Conservation (phyloP, 2,888 invertebrate genomes). For the Dynastes grantii region DNA sequence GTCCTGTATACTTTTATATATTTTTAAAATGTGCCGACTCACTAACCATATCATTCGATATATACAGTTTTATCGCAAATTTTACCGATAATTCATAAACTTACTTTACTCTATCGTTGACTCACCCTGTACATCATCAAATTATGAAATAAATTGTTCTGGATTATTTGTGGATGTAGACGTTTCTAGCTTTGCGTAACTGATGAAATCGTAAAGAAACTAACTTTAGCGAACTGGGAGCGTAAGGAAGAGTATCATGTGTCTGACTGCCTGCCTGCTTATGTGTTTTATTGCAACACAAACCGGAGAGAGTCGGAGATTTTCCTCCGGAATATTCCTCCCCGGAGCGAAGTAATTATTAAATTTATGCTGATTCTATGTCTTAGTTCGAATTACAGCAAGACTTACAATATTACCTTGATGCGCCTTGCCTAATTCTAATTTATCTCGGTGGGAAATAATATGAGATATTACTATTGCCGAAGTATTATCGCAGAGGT, state of each 20-base stretch:
- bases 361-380: conserved; percentile 74
- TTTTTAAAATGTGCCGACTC: no score
- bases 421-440: conserved; percentile 71
- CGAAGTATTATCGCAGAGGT: conserved; percentile 46
- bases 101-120: no score
- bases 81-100: no score
- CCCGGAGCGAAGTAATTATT: conserved; percentile 67
- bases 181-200: not conserved
- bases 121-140: no score
- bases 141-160: not conserved
- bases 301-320: conserved; percentile 46
- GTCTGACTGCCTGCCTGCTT: conserved; percentile 40
- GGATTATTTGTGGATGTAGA: not conserved
- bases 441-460: conserved; percentile 66
- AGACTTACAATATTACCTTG: conserved; percentile 73
- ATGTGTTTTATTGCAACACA: conserved; percentile 45
- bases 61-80: no score
- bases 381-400: conserved; percentile 72
- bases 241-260: conserved; percentile 37
- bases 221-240: not conserved
- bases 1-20: no score
- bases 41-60: no score
- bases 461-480: conserved; percentile 69
- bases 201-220: conserved; percentile 19
- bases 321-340: conserved; percentile 49